phyloP scores from a whole-genome alignment of 2,797 vertebrate species.

The Selene dorsalis region DNA sequence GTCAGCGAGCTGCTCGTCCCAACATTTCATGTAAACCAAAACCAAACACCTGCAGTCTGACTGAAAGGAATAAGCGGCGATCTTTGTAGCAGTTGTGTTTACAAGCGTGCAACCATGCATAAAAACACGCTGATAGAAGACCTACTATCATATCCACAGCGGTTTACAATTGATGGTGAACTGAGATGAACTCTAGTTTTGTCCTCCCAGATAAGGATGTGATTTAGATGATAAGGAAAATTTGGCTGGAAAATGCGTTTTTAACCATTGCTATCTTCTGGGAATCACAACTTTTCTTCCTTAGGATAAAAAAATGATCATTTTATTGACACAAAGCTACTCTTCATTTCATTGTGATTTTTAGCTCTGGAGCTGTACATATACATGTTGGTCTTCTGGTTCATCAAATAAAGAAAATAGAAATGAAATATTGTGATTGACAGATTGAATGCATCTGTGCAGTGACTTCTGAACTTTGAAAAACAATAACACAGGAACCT shows the following conservation, averaged over 20 bases:
- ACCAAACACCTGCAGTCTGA: background rate
- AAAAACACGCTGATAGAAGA: background rate
- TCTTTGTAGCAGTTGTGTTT: background rate
- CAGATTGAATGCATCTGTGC: conserved; percentile 13
- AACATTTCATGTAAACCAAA: background rate
- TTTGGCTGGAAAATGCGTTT: conserved; percentile 14
- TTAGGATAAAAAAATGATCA: conserved; percentile 12
- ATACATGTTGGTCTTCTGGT: background rate
- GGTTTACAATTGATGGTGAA: background rate
- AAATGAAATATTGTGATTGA: conserved; percentile 21
- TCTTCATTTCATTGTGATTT: conserved; percentile 19
- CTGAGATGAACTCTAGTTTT: background rate
- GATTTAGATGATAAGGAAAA: background rate
- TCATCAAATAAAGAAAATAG: background rate
- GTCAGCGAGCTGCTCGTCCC: background rate
- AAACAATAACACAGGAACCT: conserved; percentile 14
- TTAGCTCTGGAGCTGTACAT: conserved; percentile 9
- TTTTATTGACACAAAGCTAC: conserved; percentile 23
- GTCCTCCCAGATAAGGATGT: background rate
- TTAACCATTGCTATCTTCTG: background rate
- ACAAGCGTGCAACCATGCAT: background rate
- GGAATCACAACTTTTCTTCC: conserved; percentile 9
- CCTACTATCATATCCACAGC: background rate
- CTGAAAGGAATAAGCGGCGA: background rate
- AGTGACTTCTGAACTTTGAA: conserved; percentile 7